Base-by-base conservation (phyloP, 2,797 vertebrate genomes). In the Gambusia yucatana region DNA sequence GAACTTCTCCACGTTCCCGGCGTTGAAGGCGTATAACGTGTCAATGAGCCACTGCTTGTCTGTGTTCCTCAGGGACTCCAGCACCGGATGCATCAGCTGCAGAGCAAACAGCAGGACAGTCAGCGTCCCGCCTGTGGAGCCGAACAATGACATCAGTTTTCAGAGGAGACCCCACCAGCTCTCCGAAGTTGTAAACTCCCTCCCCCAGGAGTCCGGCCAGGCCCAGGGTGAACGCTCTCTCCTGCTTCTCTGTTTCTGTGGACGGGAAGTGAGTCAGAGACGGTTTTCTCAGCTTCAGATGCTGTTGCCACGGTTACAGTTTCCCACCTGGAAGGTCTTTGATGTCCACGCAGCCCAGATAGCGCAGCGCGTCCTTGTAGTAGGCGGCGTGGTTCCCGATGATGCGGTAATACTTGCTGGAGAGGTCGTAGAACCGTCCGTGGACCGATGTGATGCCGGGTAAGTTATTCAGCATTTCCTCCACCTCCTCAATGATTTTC, bases 31-130 rank as follows among this genome's bases (percentile, higher is more conserved):
- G 0, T 97, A 99, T 0, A 99, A 96, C 0, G 98, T 99, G 85
- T 99, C 98, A 0, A 99, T 98, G 78, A 99, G 96, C 98, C 98
- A 99, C 93, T 99, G 98, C 46, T 98, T 96, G 87, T 99, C 98
- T 0, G 98, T 98, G 94, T 87, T 97, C 83, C 97, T 96, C 89
- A 99, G 94, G 0, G 98, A 96, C 92, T 99, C 97, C 95, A 99
- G 94, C 8, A 99, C 97, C 0, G 98, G 98, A 92, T 99, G 98
- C 98, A 98, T 98, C 81, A 99, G 96, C 98, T 99, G 92, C 69
- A 85, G 69, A 85, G 90, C 78, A 81, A 25, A 80, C 59, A 74
- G 13, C 30, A 85, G 6, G 0, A 20, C 22, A 8, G 6, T 72
- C 36, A 50, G 59, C 1, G 22, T 3, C 61, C 0, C 61, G 65